A percentile compares a stretch with the other conserved stretches of the same genome.
These are phyloP conservation scores for Drosophila auraria DNA, from an alignment of 1,140 invertebrate genomes.

Conservation along the genomic window DNA sequence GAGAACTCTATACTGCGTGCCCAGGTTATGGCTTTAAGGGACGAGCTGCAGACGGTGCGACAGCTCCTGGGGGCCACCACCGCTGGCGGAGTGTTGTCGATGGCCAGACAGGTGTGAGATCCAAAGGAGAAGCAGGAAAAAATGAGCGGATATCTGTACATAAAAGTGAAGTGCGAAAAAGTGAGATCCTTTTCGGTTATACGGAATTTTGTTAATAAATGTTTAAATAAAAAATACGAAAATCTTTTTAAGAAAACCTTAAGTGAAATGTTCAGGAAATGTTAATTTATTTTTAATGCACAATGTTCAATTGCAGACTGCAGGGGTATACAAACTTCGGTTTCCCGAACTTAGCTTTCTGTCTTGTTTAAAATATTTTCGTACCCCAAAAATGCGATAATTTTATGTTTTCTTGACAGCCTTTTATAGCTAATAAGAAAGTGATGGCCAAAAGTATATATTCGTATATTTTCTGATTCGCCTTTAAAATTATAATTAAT, in stretches of 20 bases:
- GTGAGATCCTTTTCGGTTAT: conserved; percentile 9
- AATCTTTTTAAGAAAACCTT: not conserved
- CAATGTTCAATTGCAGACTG: too few species aligned
- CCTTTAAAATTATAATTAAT: too few species aligned
- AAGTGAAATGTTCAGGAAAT: not conserved
- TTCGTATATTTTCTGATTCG: too few species aligned
- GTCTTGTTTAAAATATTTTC: too few species aligned
- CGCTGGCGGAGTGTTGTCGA: conserved; percentile 61
- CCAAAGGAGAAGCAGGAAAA: too few species aligned
- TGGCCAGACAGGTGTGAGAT: conserved; percentile 57
- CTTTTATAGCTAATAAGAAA: too few species aligned
- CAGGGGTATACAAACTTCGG: too few species aligned
- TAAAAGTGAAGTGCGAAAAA: conserved; percentile 23
- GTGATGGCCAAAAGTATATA: too few species aligned
- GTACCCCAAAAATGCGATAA: too few species aligned
- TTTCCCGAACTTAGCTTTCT: too few species aligned
- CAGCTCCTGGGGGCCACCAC: conserved; percentile 86
- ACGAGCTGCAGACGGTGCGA: conserved; percentile 91
- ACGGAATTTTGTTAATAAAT: conserved; percentile 40
- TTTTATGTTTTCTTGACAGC: too few species aligned
- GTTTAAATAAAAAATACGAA: conserved; percentile 9
- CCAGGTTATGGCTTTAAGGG: conserved; percentile 91
- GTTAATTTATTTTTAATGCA: too few species aligned
- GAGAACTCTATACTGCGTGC: conserved; percentile 94
- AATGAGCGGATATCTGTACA: conserved; percentile 15